These are phyloP conservation scores for Cancer borealis DNA, from an alignment of 2,888 invertebrate species.

Conservation along the genomic window DNA sequence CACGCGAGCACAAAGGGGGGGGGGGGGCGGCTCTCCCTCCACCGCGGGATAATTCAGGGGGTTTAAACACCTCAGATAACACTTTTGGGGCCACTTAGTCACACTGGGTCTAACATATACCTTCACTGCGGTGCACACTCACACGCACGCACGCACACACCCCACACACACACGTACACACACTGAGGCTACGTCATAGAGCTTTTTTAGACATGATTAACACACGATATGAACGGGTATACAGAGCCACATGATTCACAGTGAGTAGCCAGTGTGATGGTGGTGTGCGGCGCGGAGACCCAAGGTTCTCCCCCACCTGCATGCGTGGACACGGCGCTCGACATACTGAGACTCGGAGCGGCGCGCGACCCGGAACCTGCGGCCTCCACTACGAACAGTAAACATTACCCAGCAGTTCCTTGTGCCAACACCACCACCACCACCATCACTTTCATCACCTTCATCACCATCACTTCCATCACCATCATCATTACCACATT, in stretches of 20 bases:
- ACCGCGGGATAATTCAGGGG: background rate
- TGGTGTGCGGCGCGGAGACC: background rate
- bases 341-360: background rate
- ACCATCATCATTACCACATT: background rate
- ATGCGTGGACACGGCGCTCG: background rate
- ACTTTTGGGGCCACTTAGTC: background rate
- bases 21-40: background rate
- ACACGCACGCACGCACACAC: background rate
- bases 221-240: background rate
- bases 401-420: background rate
- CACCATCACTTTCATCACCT: background rate
- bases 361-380: background rate
- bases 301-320: background rate
- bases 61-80: background rate
- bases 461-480: background rate
- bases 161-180: background rate
- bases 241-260: background rate
- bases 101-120: background rate
- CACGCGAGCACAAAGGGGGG: background rate
- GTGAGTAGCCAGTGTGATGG: slow-evolving; percentile 13
- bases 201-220: background rate
- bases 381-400: background rate
- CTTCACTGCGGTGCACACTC: background rate
- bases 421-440: background rate
- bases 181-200: background rate